phyloP scores from a whole-genome alignment of 2,888 invertebrate genomes.

The Pterostichus niger region DNA sequence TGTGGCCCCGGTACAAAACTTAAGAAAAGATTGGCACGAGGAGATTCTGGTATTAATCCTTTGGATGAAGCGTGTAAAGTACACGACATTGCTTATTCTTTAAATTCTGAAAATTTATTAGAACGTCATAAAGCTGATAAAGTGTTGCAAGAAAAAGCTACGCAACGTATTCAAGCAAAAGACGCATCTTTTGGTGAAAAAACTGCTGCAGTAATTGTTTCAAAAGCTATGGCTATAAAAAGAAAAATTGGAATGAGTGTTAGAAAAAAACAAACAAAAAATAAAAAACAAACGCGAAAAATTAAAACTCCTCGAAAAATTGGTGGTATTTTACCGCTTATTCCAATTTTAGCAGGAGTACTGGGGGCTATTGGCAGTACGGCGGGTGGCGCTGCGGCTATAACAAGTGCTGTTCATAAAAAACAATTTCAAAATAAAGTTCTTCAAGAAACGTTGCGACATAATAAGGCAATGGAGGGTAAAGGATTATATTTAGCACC shows the following conservation, averaged over 20 bases:
- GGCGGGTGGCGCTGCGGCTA: constrained; percentile 71
- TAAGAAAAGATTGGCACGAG: constrained; percentile 69
- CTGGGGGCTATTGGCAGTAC: constrained; percentile 70
- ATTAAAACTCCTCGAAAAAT: neutral
- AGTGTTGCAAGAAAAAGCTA: constrained; percentile 68
- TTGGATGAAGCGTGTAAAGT: constrained; percentile 70
- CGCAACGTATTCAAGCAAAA: constrained; percentile 69
- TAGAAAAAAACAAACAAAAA: neutral
- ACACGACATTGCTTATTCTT: constrained; percentile 71
- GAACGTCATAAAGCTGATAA: too few relatives aligned
- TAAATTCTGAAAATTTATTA: too few relatives aligned
- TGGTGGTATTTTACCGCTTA: constrained; percentile 70
- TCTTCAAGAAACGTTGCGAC: too few relatives aligned
- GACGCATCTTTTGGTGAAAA: constrained; percentile 70
- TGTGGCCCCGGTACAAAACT: constrained; percentile 68
- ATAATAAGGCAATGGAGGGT: too few relatives aligned
- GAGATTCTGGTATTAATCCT: constrained; percentile 70
- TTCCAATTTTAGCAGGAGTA: constrained; percentile 68
- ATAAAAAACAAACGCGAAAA: neutral
- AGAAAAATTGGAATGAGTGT: constrained; percentile 68
- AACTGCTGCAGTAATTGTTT: constrained; percentile 69
- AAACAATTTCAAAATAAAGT: neutral
- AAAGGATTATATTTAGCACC: too few relatives aligned
- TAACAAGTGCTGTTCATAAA: constrained; percentile 70
- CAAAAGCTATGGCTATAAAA: constrained; percentile 70